phyloP scores from a whole-genome alignment of 2,797 vertebrate species.

The Gila robusta region DNA sequence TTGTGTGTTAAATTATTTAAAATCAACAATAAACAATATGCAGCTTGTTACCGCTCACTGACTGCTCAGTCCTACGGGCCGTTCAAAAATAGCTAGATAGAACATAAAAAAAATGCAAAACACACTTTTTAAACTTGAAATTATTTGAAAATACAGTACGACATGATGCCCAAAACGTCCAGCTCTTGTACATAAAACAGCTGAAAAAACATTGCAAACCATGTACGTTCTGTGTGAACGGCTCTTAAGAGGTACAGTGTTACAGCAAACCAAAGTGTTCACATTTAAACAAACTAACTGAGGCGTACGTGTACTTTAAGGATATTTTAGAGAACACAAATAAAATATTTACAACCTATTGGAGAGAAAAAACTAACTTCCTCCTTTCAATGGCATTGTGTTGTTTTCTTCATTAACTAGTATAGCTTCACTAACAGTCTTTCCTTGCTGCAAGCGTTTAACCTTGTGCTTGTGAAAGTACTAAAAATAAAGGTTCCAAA shows the following conservation, averaged over 20 bases:
- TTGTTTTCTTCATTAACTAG: constrained; percentile 9
- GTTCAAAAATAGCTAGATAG: background rate
- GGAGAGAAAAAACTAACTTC: background rate
- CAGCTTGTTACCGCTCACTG: background rate
- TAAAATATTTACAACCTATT: background rate
- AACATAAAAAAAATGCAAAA: background rate
- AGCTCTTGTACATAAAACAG: background rate
- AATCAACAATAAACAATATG: background rate
- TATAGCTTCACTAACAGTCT: constrained; percentile 1
- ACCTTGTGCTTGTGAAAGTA: background rate
- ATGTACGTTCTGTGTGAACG: background rate
- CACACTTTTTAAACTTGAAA: background rate
- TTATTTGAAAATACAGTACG: background rate
- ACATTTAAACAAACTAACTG: background rate
- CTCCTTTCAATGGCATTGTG: background rate
- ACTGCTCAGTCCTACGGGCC: no score
- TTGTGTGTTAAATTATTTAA: background rate
- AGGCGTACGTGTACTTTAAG: background rate
- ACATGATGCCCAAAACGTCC: background rate
- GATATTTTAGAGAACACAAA: background rate
- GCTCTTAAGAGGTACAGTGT: background rate
- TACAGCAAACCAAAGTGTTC: background rate
- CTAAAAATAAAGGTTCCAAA: background rate
- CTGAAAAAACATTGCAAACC: background rate
- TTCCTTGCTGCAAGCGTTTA: background rate